Conservation (phyloP, 2,888 invertebrate species). For the Lottia gigantea region DNA sequence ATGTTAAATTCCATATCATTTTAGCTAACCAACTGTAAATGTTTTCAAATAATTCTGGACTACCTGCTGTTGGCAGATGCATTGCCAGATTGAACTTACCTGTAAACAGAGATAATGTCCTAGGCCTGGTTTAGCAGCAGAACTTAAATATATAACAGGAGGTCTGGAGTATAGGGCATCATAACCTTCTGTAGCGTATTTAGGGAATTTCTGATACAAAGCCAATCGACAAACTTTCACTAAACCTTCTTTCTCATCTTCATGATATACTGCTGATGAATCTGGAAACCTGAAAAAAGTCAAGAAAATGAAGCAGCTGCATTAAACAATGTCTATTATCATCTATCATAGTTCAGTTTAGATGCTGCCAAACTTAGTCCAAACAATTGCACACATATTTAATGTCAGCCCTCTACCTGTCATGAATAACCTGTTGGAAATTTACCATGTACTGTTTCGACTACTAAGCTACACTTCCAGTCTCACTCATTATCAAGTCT, state of each 20-base stretch:
- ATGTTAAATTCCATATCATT: no score
- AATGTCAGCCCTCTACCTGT: no score
- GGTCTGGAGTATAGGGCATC: slow-evolving; percentile 83
- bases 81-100: slow-evolving; percentile 40
- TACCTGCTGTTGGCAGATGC: no score
- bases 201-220: slow-evolving; percentile 82
- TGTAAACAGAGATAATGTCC: slow-evolving; percentile 66
- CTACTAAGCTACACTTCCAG: no score
- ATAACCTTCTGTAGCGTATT: slow-evolving; percentile 85
- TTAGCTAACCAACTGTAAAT: no score
- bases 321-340: no score
- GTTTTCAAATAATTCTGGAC: no score
- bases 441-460: no score
- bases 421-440: no score
- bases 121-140: slow-evolving; percentile 65
- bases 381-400: no score
- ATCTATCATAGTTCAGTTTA: background rate
- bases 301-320: background rate
- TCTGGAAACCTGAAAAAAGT: slow-evolving; percentile 79
- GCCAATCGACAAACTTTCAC: slow-evolving; percentile 84
- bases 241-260: slow-evolving; percentile 87
- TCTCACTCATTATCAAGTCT: no score
- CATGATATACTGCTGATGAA: slow-evolving; percentile 86
- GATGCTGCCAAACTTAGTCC: no score
- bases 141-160: slow-evolving; percentile 76